Evolutionary conservation across 2,113 vertebrate genomes (phyloP), one percentile per base, ranked within the genome.

Genomic region (Cygnus atratus): DNA sequence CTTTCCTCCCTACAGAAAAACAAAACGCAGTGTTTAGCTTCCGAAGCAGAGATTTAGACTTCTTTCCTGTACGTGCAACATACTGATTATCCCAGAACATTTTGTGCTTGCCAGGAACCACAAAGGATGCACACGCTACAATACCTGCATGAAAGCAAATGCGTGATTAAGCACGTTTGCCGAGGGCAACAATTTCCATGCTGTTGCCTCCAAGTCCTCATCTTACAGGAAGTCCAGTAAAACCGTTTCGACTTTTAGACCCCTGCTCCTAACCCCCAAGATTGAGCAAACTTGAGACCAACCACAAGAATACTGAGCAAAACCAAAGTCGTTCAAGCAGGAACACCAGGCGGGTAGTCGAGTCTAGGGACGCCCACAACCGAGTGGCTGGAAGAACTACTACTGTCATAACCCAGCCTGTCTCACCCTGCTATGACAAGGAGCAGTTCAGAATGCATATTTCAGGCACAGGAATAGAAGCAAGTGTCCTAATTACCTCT

Each of bases 401-500:
- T 83, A 83, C 62, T 59, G 59, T 52, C 63, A 39, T 29, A 88
- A 90, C 8, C 46, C 87, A 91, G 65, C 33, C 26, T 37, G 52
- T 79, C 44, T 78, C 77, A 37, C 61, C 50, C 88, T 91, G 88
- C 94, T 84, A 89, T 61, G 48, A 95, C 83, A 75, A 91, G 84
- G 35, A 79, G 93, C 82, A 86, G 85, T 70, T 93, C 88, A 68
- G 73, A 96, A 94, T 11, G 48, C 65, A 29, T 84, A 93, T 72
- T 92, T 92, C 90, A 94, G 65, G 75, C 75, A 92, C 93, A 93
- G 70, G 77, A 96, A 95, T 93, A 97, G 92, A 94, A 95, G 19
- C 93, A 87, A 90, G 46, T 65, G 95, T 77, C 93, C 95, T 82
- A 94, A 96, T 96, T 97, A 95, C 66, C 80, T 87, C 88, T 78